These are phyloP conservation scores for Ophiodon elongatus DNA, from an alignment of 2,113 vertebrate genomes.

Conservation along the genomic window DNA sequence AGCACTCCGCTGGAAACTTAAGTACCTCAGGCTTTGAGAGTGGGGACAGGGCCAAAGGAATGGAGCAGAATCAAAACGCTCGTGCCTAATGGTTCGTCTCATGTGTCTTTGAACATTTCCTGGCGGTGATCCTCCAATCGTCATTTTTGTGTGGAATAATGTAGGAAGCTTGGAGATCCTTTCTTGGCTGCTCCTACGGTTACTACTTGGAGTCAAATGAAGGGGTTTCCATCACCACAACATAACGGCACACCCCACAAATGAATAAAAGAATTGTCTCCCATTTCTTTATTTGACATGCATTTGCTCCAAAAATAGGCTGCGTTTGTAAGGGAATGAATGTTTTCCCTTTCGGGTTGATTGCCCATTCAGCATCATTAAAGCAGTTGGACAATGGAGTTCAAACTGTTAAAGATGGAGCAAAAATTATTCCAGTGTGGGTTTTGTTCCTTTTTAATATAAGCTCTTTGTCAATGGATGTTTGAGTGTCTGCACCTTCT, in stretches of 20 bases:
- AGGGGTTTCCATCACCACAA: slow-evolving; percentile 69
- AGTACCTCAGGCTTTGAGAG: slow-evolving; percentile 56
- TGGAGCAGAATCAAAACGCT: slow-evolving; percentile 36
- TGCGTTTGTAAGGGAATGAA: slow-evolving; percentile 15
- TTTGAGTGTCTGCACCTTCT: background rate
- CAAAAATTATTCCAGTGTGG: slow-evolving; percentile 1
- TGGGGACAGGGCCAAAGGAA: slow-evolving; percentile 27
- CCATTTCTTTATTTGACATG: slow-evolving; percentile 14
- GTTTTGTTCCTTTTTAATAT: slow-evolving; percentile 28
- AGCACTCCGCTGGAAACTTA: slow-evolving; percentile 38
- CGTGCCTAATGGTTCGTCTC: slow-evolving; percentile 52
- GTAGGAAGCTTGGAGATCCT: slow-evolving; percentile 68
- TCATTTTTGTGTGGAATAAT: slow-evolving; percentile 59
- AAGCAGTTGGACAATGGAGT: slow-evolving; percentile 18
- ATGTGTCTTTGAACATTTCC: slow-evolving; percentile 70
- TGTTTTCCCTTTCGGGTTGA: background rate
- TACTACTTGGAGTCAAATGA: slow-evolving; percentile 69
- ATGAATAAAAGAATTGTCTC: slow-evolving; percentile 62
- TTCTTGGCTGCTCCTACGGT: slow-evolving; percentile 54
- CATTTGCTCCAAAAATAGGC: slow-evolving; percentile 32
- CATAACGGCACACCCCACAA: slow-evolving; percentile 47
- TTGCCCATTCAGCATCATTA: slow-evolving; percentile 22
- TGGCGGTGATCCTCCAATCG: slow-evolving; percentile 59
- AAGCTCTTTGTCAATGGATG: background rate
- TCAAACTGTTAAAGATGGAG: slow-evolving; percentile 16